phyloP scores from a whole-genome alignment of 1,140 invertebrate species.

The Lineus longissimus region DNA sequence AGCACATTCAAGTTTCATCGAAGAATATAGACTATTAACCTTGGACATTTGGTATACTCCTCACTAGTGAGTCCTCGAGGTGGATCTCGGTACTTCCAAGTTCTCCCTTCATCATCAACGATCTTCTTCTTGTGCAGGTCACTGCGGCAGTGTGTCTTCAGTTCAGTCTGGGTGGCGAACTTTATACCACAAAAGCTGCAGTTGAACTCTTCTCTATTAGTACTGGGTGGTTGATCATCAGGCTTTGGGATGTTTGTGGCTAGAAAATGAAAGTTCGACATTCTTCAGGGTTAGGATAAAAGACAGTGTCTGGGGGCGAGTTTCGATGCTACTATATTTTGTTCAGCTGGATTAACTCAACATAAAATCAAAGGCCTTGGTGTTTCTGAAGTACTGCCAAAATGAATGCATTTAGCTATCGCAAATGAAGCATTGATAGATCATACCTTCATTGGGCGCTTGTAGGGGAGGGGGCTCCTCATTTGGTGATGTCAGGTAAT shows the following conservation, averaged over 20 bases:
- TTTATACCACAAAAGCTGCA: slow-evolving; percentile 65
- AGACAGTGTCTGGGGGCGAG: no score
- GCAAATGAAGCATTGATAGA: no score
- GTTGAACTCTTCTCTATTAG: slow-evolving; percentile 17
- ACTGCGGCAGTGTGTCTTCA: slow-evolving; percentile 64
- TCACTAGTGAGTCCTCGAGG: slow-evolving; percentile 60
- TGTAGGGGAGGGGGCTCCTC: neutral
- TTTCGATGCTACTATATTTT: no score
- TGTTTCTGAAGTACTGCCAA: no score
- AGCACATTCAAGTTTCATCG: no score
- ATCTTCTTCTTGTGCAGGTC: slow-evolving; percentile 66
- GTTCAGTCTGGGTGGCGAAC: slow-evolving; percentile 60
- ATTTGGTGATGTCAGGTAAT: slow-evolving; percentile 7
- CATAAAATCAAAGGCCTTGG: no score
- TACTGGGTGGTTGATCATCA: neutral
- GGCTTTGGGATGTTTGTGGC: neutral
- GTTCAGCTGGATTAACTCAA: no score
- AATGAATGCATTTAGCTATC: no score
- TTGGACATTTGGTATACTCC: slow-evolving; percentile 59
- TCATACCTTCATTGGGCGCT: neutral
- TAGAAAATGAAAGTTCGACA: neutral
- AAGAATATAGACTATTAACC: no score
- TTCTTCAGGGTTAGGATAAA: no score
- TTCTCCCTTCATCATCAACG: slow-evolving; percentile 67
- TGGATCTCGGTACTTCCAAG: slow-evolving; percentile 69